A percentile compares a stretch with the other conserved stretches of the same genome.
Evolutionary conservation across 2,113 vertebrate genomes (phyloP).

Genomic region (Microtus oregoni): DNA sequence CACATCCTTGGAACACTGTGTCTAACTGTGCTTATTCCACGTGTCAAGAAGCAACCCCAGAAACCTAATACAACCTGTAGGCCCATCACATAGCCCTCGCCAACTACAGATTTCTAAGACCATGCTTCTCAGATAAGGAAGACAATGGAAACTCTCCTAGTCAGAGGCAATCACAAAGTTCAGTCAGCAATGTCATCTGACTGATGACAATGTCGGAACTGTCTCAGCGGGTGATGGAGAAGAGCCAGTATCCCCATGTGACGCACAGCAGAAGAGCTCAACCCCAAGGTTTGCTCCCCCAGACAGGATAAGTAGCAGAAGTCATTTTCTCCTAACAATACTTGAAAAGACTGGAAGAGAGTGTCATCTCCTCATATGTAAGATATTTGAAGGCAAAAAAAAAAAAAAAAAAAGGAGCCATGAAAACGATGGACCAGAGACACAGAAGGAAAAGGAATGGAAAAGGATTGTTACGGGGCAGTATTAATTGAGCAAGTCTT

Average conservation of each 20-base stretch:
- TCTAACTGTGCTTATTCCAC: background rate
- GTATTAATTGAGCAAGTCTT: background rate
- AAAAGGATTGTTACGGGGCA: background rate
- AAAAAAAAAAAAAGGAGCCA: background rate
- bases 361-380: background rate
- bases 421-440: background rate
- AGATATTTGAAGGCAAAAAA: background rate
- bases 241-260: background rate
- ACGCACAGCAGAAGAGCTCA: background rate
- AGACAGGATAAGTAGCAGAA: background rate
- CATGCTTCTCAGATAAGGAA: background rate
- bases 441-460: background rate
- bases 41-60: background rate
- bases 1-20: background rate
- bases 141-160: background rate
- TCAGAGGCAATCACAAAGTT: background rate
- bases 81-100: background rate
- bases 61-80: background rate
- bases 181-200: background rate
- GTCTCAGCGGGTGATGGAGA: background rate
- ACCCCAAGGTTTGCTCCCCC: background rate
- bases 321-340: background rate
- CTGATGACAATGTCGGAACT: background rate
- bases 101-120: background rate
- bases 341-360: background rate